Base-by-base conservation (phyloP, 2,888 invertebrate genomes). In the Dolichomitus sp. region DNA sequence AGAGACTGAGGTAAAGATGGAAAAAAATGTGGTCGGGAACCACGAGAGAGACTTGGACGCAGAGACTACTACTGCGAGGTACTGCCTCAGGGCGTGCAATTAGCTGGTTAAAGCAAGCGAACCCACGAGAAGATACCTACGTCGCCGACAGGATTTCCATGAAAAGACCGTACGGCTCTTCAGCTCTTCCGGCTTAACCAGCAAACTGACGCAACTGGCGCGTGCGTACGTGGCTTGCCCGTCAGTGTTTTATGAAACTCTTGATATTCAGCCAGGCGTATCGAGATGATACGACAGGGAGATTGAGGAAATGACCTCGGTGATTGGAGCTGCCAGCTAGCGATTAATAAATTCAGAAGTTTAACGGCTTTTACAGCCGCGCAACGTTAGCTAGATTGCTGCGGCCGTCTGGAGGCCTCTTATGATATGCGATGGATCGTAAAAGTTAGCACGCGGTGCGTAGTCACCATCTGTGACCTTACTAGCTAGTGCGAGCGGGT, bases 61-160 rank as follows among this genome's bases (percentile, higher is more conserved):
- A 54, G 63, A 42, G 72, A 68, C 63, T 74, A 48, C 63, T 73
- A 59, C 73, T 66, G 59, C 61, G 40, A 69, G 73, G 74, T 78
- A 74, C 63, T 74, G 78, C 80, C 78, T 70, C 75, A 63, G 70
- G 74, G 65, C 81, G 63, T 70, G 81, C 81, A 84, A 84, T 84
- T 84, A 81, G 81, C 77, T 45, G 81, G 78, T 84, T 84, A 75
- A 84, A 84, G 81, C 72, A 75, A 78, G 84, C 75, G 74, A 81
- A 75, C 75, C 59, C 73, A 45, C 77, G 70, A 37, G 37, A 80
- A 77, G 66, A 59, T 59, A 48, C 59, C 68, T 42, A 48, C 42
- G 66, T 74, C 17, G 57, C 12, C 19, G 40, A 12, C 73, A 68
- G 70, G 66, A 79, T 84, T 79, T 81, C 73, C 79, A 81, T 81